Conservation (phyloP, 1,140 invertebrate species). For the Eurosta solidaginis region DNA sequence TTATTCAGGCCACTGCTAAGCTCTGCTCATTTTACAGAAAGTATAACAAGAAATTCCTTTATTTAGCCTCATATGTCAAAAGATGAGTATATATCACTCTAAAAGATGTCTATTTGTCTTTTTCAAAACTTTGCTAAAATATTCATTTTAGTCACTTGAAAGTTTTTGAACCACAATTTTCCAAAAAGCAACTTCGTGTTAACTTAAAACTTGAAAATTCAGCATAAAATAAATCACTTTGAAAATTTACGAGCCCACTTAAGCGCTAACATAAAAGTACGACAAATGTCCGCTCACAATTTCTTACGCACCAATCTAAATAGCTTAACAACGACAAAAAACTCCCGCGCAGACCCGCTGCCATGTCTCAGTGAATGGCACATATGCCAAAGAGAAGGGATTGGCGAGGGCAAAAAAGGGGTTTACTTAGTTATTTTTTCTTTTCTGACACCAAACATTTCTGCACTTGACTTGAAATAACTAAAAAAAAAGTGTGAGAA, state of each 20-base stretch:
- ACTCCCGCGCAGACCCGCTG: background rate
- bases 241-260: slow-evolving; percentile 13
- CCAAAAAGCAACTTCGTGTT: background rate
- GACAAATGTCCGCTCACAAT: no score
- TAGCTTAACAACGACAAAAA: background rate
- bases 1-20: no score
- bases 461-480: background rate
- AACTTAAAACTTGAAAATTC: background rate
- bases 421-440: background rate
- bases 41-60: no score
- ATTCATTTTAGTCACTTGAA: background rate
- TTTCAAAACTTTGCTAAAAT: background rate
- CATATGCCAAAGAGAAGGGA: background rate
- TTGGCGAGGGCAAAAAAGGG: background rate
- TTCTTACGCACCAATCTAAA: background rate
- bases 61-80: no score
- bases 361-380: background rate
- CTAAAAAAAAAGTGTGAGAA: background rate
- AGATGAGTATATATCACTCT: no score
- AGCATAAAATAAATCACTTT: background rate
- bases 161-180: background rate
- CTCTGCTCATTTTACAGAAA: no score
- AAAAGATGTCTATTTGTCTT: no score
- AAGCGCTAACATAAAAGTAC: background rate
- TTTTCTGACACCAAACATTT: background rate